phyloP scores from a whole-genome alignment of 2,113 vertebrate genomes.

The Upupa epops region DNA sequence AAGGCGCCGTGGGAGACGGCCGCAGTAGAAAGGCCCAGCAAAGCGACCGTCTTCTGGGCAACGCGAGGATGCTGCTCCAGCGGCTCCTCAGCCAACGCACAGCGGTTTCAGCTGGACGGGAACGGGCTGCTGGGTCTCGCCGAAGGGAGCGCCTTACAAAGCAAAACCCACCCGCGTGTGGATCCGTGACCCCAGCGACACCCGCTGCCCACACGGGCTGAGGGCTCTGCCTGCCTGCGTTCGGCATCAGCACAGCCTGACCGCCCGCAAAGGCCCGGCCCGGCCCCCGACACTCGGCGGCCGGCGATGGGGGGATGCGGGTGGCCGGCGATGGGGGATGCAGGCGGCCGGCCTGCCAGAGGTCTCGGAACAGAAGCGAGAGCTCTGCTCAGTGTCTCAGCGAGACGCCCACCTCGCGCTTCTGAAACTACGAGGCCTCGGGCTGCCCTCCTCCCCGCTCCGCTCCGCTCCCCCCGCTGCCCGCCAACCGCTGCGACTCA shows the following conservation, averaged over 20 bases:
- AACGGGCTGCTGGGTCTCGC: background rate
- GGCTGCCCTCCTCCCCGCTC: background rate
- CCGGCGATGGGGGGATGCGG: no score
- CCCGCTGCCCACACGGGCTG: fast-evolving
- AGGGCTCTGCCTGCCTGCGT: background rate
- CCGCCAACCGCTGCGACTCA: background rate
- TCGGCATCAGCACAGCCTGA: background rate
- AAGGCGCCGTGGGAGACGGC: background rate
- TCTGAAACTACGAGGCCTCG: background rate
- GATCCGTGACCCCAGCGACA: background rate
- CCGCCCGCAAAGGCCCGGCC: background rate
- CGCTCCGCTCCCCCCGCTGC: background rate
- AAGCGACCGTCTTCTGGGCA: background rate
- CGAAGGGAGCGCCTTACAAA: background rate
- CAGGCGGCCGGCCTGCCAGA: background rate
- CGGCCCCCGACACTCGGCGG: no score
- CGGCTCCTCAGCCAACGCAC: background rate
- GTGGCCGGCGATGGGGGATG: no score
- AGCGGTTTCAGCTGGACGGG: background rate
- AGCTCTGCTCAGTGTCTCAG: background rate
- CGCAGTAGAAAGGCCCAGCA: fast-evolving
- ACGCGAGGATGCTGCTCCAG: background rate
- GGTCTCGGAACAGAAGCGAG: background rate
- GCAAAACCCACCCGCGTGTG: background rate
- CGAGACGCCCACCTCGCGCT: background rate